A percentile compares a stretch with the other conserved stretches of the same genome.
These are phyloP conservation scores for Aleadryas rufinucha DNA, from an alignment of 2,113 vertebrate genomes.

Conservation along the genomic window DNA sequence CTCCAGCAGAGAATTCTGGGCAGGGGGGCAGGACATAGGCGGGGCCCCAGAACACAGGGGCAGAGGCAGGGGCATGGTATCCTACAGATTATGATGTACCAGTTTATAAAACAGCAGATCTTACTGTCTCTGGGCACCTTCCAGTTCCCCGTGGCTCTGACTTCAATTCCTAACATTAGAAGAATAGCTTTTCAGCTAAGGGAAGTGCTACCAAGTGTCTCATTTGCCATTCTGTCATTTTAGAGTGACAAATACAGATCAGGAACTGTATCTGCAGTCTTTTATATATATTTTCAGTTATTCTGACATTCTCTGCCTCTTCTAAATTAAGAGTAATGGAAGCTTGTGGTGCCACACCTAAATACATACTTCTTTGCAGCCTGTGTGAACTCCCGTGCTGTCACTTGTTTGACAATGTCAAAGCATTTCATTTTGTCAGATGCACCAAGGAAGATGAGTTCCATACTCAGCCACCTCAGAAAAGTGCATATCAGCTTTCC, in stretches of 20 bases:
- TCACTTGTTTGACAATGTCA: background rate
- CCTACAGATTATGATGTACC: background rate
- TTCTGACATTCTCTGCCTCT: background rate
- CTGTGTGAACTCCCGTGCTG: background rate
- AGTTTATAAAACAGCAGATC: background rate
- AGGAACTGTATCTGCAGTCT: background rate
- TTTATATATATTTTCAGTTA: background rate
- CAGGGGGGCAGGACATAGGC: too few relatives aligned
- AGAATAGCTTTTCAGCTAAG: background rate
- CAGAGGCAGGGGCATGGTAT: too few relatives aligned
- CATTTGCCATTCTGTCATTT: background rate
- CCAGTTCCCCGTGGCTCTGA: background rate
- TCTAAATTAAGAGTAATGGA: background rate
- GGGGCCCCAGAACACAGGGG: too few relatives aligned
- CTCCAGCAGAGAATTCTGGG: too few relatives aligned
- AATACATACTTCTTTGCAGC: background rate
- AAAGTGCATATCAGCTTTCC: background rate
- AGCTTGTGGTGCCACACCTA: background rate
- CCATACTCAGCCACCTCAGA: background rate
- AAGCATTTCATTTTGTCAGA: background rate
- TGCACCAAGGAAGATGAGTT: background rate
- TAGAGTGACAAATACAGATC: background rate
- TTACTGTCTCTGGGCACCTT: background rate
- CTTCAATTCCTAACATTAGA: background rate
- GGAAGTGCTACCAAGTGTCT: background rate